Evolutionary conservation across 2,888 invertebrate species (phyloP).

Genomic region (Actias luna): DNA sequence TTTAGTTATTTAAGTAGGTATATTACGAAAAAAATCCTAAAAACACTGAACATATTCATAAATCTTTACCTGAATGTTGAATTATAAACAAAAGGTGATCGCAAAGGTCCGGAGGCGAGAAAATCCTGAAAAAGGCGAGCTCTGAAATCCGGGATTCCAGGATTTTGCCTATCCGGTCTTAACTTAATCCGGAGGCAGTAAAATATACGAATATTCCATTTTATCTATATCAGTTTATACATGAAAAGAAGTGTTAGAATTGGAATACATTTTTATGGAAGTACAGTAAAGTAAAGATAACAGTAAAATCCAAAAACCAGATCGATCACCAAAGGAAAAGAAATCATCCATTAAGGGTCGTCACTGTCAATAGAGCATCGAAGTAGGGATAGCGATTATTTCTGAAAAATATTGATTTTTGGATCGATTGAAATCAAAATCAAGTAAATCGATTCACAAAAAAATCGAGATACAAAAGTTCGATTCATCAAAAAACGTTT

Average conservation of each 20-base stretch:
- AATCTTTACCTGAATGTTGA: conserved; percentile 9
- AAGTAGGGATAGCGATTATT: too few relatives aligned
- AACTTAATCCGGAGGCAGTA: conserved; percentile 55
- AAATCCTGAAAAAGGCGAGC: conserved; percentile 63
- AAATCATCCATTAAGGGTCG: too few relatives aligned
- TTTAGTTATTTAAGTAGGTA: background rate
- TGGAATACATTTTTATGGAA: background rate
- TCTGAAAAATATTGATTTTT: too few relatives aligned
- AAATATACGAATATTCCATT: conserved; percentile 36
- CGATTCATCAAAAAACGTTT: too few relatives aligned
- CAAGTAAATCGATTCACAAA: too few relatives aligned
- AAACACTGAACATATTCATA: background rate
- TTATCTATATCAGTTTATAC: conserved; percentile 13
- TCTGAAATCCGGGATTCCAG: conserved; percentile 57
- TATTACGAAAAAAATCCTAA: background rate
- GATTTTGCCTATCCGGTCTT: conserved; percentile 59
- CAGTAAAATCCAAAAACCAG: too few relatives aligned
- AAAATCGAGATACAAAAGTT: too few relatives aligned
- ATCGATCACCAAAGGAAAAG: too few relatives aligned
- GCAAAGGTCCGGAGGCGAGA: conserved; percentile 43
- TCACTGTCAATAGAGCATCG: too few relatives aligned
- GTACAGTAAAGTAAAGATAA: too few relatives aligned
- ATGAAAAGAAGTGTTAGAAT: background rate
- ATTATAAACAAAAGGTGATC: conserved; percentile 35
- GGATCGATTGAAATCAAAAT: too few relatives aligned